phyloP scores from a whole-genome alignment of 2,888 invertebrate species.

The Drosophila ustulata region DNA sequence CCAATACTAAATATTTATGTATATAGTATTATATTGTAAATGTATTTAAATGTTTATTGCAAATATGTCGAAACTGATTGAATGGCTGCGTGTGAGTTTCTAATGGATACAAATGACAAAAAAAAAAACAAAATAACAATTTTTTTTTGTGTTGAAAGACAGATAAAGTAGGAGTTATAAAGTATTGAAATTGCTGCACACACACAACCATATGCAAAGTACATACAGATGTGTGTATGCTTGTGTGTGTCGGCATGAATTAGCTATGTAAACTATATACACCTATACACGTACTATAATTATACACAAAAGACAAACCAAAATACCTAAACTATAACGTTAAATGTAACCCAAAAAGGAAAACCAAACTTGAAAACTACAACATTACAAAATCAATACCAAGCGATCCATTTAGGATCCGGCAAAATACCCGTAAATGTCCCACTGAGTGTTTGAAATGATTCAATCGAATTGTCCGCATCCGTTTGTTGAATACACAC shows the following conservation, averaged over 20 bases:
- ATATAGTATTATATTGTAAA: conserved; percentile 40
- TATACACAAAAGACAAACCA: conserved; percentile 8
- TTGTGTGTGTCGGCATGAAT: conserved; percentile 11
- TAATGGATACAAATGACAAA: conserved; percentile 4
- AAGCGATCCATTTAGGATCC: not conserved
- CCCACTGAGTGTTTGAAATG: conserved; percentile 24
- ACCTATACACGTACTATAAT: conserved; percentile 7
- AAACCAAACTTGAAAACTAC: not conserved
- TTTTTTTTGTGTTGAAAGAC: not conserved
- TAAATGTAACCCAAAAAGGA: conserved; percentile 6
- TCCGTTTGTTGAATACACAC: conserved; percentile 6
- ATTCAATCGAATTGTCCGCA: conserved; percentile 8
- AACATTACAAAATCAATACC: conserved; percentile 7
- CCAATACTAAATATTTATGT: conserved; percentile 33
- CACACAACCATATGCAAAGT: conserved; percentile 7
- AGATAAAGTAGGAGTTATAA: not conserved
- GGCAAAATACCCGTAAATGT: conserved; percentile 1
- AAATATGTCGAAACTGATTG: conserved; percentile 43
- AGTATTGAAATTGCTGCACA: conserved; percentile 19
- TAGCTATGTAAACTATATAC: conserved; percentile 31
- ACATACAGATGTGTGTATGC: conserved; percentile 3
- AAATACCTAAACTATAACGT: conserved; percentile 13
- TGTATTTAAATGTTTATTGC: conserved; percentile 57
- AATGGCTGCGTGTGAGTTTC: conserved; percentile 38
- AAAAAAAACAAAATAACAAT: not conserved